Evolutionary conservation across 2,797 vertebrate genomes (phyloP).

Genomic region (Tinamus major): DNA sequence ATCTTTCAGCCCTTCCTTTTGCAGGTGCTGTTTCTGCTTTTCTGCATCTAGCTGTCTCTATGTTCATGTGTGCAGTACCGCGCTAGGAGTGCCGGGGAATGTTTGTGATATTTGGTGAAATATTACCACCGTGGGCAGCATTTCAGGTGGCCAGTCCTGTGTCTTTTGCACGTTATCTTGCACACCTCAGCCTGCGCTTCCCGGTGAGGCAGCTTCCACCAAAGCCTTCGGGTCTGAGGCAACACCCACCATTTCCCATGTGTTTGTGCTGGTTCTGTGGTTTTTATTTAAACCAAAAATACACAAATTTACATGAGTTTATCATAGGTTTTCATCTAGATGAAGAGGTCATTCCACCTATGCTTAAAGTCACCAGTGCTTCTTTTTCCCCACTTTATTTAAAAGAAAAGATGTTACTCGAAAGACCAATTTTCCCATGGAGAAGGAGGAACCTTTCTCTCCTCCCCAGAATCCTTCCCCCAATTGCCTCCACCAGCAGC

Average conservation of each 20-base stretch:
- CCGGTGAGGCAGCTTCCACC: not conserved
- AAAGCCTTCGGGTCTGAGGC: accelerated
- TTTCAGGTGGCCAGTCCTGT: not conserved
- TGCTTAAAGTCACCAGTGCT: not conserved
- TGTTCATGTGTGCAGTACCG: not conserved
- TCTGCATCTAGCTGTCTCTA: not conserved
- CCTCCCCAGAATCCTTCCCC: not conserved
- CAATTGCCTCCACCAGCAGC: not conserved
- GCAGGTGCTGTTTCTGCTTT: not conserved
- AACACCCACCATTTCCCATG: not conserved
- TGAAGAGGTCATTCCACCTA: not conserved
- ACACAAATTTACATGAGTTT: not conserved
- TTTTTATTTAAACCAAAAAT: not conserved
- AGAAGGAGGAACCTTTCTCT: not conserved
- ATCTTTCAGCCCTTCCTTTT: not conserved
- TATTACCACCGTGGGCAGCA: accelerated
- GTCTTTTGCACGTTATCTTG: not conserved
- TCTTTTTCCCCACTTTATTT: not conserved
- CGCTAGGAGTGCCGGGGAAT: accelerated
- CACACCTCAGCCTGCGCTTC: not conserved
- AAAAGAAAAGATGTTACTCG: not conserved
- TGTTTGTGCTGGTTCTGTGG: not conserved
- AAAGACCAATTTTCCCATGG: not conserved
- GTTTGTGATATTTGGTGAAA: not conserved
- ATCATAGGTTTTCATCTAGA: not conserved